A percentile compares a stretch with the other conserved stretches of the same genome.
These are phyloP conservation scores for Brachyptera risi DNA, from an alignment of 2,888 invertebrate species.

Conservation along the genomic window DNA sequence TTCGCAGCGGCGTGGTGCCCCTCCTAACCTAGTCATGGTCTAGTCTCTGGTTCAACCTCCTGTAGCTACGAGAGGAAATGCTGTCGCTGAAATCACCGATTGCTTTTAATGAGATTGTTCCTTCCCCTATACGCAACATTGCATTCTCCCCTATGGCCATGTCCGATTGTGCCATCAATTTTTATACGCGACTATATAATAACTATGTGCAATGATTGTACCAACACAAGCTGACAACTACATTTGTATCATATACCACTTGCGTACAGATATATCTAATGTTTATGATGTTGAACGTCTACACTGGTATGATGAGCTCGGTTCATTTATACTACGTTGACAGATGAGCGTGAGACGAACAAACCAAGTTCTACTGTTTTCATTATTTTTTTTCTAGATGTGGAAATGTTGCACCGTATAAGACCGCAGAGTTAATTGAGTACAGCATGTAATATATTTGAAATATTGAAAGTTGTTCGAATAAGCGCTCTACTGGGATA, in stretches of 20 bases:
- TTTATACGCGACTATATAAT: slow-evolving; percentile 1
- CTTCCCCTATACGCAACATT: slow-evolving; percentile 16
- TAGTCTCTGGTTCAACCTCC: neutral
- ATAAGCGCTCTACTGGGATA: too few species aligned
- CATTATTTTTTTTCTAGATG: too few species aligned
- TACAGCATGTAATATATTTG: too few species aligned
- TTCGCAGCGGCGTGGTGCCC: neutral
- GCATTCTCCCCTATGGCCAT: slow-evolving; percentile 6
- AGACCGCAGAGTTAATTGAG: too few species aligned
- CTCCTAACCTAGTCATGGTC: slow-evolving; percentile 1
- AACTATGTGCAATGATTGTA: slow-evolving; percentile 14
- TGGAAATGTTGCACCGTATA: too few species aligned
- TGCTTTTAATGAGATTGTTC: slow-evolving; percentile 29
- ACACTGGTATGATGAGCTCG: too few species aligned
- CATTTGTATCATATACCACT: neutral
- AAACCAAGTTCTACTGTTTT: too few species aligned
- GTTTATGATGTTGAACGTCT: too few species aligned
- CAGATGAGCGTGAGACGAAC: too few species aligned
- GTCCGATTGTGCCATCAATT: slow-evolving; percentile 18
- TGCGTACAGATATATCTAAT: too few species aligned
- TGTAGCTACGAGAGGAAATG: slow-evolving; percentile 24
- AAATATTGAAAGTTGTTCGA: too few species aligned
- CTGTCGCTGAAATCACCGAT: slow-evolving; percentile 27
- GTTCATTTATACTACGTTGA: too few species aligned
- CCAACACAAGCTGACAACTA: neutral